Base-by-base conservation (phyloP, 1,140 invertebrate genomes). In the Anoplolepis gracilipes region DNA sequence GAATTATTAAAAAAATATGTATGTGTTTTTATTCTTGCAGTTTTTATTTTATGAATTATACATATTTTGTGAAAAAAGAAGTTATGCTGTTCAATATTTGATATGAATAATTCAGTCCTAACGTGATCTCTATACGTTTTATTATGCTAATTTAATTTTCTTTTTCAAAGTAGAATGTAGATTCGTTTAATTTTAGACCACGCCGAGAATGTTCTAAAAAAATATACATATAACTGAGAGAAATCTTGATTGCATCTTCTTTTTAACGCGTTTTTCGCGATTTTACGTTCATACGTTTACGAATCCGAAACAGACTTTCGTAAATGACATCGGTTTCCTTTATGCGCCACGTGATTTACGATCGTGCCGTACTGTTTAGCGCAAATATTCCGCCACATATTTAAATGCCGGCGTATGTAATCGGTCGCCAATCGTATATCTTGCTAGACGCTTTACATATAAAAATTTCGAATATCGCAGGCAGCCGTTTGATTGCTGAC, bases 401-500 rank as follows among this genome's bases (percentile, higher is more conserved):
- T 73, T 81, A 82, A 70, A 82, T 42, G 42, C 78, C 67, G 49
- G 67, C 28, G 28, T 39, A 39, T 55, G 77, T 72, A 82, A 82
- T 57, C 78, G 53, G 65, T 65, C 64, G 64, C 42, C 70, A 76
- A 84, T 84, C 81, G 72, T 84, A 84, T 84, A 84, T 84, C 81
- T 77, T 42, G 42, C 46, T 61, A 6, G 73, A 77, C 81, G 55
- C 57, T 77, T 84, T 77, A 84, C 81, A 77, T 39, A 55, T 77
- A 76, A 84, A 84, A 84, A 84, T 75, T 46, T 64, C 11, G 39
- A 75, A 61, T 84, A 77, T 84, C 30, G 61, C 81, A 65, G 70
- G 22, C 81, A 22, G 81, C 59, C 46, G 72, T 84, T 77, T 84
- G 81, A 84, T 84, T 84, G 64, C 33, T 36, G 72, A 77, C 73